A percentile compares a stretch with the other conserved stretches of the same genome.
These are phyloP conservation scores for Cirrhinus mrigala DNA, from an alignment of 2,797 vertebrate species.

Conservation along the genomic window DNA sequence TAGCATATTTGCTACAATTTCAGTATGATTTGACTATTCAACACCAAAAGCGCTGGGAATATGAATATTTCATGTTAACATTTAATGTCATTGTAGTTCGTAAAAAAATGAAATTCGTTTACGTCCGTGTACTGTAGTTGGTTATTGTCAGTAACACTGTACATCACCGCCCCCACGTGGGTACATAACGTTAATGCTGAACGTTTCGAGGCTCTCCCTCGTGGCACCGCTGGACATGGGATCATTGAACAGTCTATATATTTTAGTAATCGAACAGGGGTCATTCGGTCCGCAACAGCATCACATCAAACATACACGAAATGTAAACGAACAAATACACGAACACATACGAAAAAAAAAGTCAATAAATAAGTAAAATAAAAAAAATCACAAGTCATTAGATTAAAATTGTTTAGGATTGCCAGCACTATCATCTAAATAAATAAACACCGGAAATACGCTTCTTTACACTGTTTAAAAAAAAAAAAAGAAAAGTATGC, in stretches of 20 bases:
- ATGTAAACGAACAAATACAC: neutral
- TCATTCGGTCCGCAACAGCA: neutral
- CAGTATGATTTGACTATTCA: neutral
- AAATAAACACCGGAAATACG: neutral
- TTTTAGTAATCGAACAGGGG: neutral
- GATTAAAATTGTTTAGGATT: neutral
- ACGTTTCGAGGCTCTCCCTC: neutral
- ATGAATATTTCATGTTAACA: neutral
- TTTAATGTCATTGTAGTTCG: neutral
- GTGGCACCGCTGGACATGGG: neutral
- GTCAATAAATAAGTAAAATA: neutral
- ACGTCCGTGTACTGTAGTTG: neutral
- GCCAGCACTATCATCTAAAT: neutral
- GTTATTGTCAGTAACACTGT: constrained; percentile 5
- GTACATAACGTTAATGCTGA: neutral
- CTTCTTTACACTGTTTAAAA: neutral
- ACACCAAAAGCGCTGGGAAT: neutral
- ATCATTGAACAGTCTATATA: neutral
- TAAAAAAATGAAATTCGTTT: neutral
- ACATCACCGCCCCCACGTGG: constrained; percentile 51
- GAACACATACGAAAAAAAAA: neutral
- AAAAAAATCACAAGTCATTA: neutral
- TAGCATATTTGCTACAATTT: neutral
- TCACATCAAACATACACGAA: neutral
- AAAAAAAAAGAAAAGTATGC: neutral